Evolutionary conservation across 2,888 invertebrate genomes (phyloP), one percentile per base, ranked within the genome.

Genomic region (Aquatica leii): DNA sequence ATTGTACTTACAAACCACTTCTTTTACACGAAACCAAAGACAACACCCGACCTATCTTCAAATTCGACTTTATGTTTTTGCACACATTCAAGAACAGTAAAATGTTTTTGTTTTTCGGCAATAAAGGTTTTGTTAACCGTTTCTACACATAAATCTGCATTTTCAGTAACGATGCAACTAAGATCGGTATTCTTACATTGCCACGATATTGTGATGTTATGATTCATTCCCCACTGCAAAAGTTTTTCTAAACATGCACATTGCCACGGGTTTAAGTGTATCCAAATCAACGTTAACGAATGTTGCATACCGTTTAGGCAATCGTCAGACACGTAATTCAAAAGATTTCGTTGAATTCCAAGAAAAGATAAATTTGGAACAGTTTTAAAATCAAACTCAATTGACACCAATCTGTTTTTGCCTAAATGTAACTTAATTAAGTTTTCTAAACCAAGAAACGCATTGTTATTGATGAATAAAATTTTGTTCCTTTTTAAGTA

Each of bases 301-400:
- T 52, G 35, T n/a, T 52, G 35, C 2, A 52, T 17, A 18, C 15
- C 15, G 4, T 35, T 12, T n/a, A 52, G 18, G 12, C 34, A 12
- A 11, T 35, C 35, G 12, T 52, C 52, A 1, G 52, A 18, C 12
- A 52, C 2, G 35, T 35, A 35, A 17, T 31, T 52, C 11, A 52
- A n/a, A 14, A n/a, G 9, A 18, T 52, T 52, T n/a, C 14, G 8
- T 11, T 35, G 14, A 2, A 52, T 5, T 1, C 6, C n/a, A 8
- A 52, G 8, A 18, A 8, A 2, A 8, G 12, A 6, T 1, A 52
- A 17, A 18, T 52, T 52, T 8, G 52, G 52, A 9, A 14, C 15
- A 5, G 15, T 14, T 18, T 5, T 1, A 52, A 52, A 52, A 52
- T 52, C 52, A 11, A 52, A 14, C 12, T 15, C 35, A 6, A 52